Evolutionary conservation across 2,888 invertebrate species (phyloP), one percentile per base, ranked within the genome.

Genomic region (Pyrochroa serraticornis): DNA sequence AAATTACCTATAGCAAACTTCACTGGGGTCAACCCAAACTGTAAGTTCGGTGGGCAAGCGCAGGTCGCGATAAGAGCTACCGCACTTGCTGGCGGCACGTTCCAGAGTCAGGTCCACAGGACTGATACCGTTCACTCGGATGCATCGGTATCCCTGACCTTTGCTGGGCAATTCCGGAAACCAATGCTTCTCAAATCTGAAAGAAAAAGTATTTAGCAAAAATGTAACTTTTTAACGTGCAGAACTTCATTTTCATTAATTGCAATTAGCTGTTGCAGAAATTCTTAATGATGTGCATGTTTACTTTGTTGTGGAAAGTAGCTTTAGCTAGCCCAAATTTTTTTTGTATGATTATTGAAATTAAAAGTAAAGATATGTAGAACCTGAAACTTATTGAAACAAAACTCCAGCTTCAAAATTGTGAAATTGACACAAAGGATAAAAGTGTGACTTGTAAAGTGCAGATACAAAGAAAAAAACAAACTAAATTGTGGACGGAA

Each of bases 21-120:
- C 89, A 66, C 82, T 81, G 1, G 90, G 90, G 74, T 90, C 90
- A 62, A 90, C 87, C 90, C 90, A 90, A 79, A 90, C 84, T 31
- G 90, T 90, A 9, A 90, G 81, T 78, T 90, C 90, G 68, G 83
- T 82, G 22, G 90, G 90, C 62, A 89, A 83, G 53, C 84, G 82
- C 57, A 88, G 79, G 64, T 84, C 79, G 58, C 83, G 80, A 61
- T 86, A 85, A 59, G 82, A 76, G 35, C 88, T 79, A 49, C 89
- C 89, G 70, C 85, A 85, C 66, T 83, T 83, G 52, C 80, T 81
- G 31, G 87, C 89, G 30, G 89, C 89, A 73, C 84, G 81, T 56
- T 84, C 83, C 65, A 90, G 82, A 46, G 88, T 82, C 44, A 87
- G 85, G 77, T 89, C 89, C 81, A 88, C 84, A 68, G 87, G 86